A percentile compares a stretch with the other conserved stretches of the same genome.
Conservation (phyloP, 2,888 invertebrate species). For the Pedicia rivosa region DNA sequence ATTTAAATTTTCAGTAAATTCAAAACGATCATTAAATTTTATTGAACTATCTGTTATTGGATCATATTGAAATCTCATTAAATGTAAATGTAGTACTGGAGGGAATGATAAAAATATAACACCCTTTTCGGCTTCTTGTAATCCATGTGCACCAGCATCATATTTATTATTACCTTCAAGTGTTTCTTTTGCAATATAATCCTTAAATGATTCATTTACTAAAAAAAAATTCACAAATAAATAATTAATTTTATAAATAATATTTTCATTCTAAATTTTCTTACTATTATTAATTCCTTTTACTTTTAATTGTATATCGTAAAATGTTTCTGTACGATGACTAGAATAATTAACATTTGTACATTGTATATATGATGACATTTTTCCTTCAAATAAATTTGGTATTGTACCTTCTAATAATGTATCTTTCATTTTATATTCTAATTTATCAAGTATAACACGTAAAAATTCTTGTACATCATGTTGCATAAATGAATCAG, state of each 20-base stretch:
- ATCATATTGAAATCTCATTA: slow-evolving; percentile 98
- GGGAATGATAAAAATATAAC: slow-evolving; percentile 93
- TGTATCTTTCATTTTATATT: slow-evolving; percentile 98
- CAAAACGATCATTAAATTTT: slow-evolving; percentile 89
- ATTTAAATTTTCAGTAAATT: slow-evolving; percentile 89
- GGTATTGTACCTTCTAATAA: slow-evolving; percentile 97
- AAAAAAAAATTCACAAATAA: background rate
- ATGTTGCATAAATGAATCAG: slow-evolving; percentile 99
- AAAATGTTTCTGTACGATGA: slow-evolving; percentile 89
- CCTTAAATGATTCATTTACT: slow-evolving; percentile 84
- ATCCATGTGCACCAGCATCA: slow-evolving; percentile 92
- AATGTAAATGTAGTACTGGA: slow-evolving; percentile 91
- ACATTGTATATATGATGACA: slow-evolving; percentile 96
- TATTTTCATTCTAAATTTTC: background rate
- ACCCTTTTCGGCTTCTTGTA: slow-evolving; percentile 96
- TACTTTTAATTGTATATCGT: slow-evolving; percentile 96
- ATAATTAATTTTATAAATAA: background rate
- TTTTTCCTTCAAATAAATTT: slow-evolving; percentile 93
- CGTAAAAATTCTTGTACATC: slow-evolving; percentile 82
- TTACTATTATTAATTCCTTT: slow-evolving; percentile 85
- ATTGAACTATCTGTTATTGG: slow-evolving; percentile 94
- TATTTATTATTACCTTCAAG: slow-evolving; percentile 98
- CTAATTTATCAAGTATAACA: slow-evolving; percentile 88
- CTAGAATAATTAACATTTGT: slow-evolving; percentile 95
- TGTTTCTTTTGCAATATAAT: slow-evolving; percentile 88